Evolutionary conservation across 2,797 vertebrate genomes (phyloP), one percentile per base, ranked within the genome.

Genomic region (Hypotaenidia okinawae): DNA sequence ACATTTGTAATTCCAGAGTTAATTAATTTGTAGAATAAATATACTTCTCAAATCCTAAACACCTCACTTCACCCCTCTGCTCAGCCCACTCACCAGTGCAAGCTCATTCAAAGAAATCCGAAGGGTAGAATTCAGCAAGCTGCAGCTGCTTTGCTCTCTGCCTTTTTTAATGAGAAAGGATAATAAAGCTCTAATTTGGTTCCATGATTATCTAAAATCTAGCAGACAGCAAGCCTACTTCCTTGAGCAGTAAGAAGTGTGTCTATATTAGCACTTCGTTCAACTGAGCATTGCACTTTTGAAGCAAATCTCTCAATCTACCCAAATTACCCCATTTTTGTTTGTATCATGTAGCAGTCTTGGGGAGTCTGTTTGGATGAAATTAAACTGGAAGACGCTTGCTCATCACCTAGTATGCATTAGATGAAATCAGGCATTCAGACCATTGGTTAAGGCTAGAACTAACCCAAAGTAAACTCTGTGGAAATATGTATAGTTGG

Each of bases 1-100:
- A 37, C 6, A 45, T 69, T 90, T 93, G 30, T 82, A 87, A 90
- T 77, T 89, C 37, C 43, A 89, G 24, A 69, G 73, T 69, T 84
- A 96, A 93, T 95, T 95, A 89, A 95, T 66, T 74, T 85, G n/a
- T 87, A 28, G 22, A 82, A 67, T 84, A 93, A 94, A 92, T 77
- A 67, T 49, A 70, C 76, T 92, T 90, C 72, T 82, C n/a, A 93
- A 88, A 84, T 67, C 51, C 80, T 79, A 73, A 87, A 84, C 77
- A 94, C 21, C 73, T 90, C 58, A 52, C 32, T 93, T 94, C 80
- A 55, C 39, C 21, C 30, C 18, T 93, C 51, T 88, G 69, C 51
- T 90, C 70, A 86, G 79, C 4, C 2, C 32, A 58, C 41, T 78
- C 63, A 87, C 28, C 30, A 82, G 30, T 54, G 30, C 43, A 92